Base-by-base conservation (phyloP, 2,888 invertebrate genomes). In the Caradrina kadenii region DNA sequence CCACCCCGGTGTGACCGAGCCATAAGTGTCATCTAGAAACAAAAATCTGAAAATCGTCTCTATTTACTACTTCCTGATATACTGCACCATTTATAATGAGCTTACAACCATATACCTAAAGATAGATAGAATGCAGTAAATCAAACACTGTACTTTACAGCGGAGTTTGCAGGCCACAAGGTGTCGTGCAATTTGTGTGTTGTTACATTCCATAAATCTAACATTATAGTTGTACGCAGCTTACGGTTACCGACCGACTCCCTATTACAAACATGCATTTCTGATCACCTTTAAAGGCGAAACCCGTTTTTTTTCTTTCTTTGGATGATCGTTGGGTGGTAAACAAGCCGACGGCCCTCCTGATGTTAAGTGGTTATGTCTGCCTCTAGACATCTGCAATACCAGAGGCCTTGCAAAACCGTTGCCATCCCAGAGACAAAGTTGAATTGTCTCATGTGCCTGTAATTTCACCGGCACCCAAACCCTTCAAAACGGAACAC, bases 131-230 rank as follows among this genome's bases (percentile, higher is more conserved):
- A 64, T 26, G 35, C 45, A 69, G 63, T 76, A 80, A 75, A 80
- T 79, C 75, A 79, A 60, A 58, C 48, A 69, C 53, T 19, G 63
- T 68, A 80, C 50, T 76, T 58, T 61, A 69, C 50, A 64, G 45
- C 8, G 26, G 52, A 58, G 49, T 74, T 62, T 75, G 60, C 69
- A 49, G 56, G 76, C 50, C 60, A 74, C 45, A 50, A 69, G 69
- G 58, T 74, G 80, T 63, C 76, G 54, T 75, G 80, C 53, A 63
- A 76, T 79, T 80, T 79, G 75, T 79, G 56, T 75, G 69, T 54
- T 58, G 60, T 31, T 69, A 49, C 56, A 48, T 50, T 53, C 53
- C 21, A 74, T 78, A 80, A 76, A 76, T 80, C 65, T 71, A 56
- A 66, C 22, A 22, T 61, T 80, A 80, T 64, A 66, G 55, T 60